Base-by-base conservation (phyloP, 2,113 vertebrate species). In the Gopherus flavomarginatus region DNA sequence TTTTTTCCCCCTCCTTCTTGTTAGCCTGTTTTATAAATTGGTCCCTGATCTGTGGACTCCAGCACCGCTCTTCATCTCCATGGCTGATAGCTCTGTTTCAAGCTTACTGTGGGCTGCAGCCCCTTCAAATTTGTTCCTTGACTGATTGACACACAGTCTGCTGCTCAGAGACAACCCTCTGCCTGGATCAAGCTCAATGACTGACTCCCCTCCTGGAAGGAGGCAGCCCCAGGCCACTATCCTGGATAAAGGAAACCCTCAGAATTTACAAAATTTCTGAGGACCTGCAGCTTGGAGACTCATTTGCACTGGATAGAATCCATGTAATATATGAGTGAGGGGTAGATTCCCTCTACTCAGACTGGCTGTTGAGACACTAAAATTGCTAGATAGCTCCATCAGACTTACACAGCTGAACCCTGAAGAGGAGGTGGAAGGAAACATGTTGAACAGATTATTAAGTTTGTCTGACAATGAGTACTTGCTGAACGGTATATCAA, bases 401-500 rank as follows among this genome's bases (percentile, higher is more conserved):
- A 90, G 91, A 93, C 6, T 86, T 94, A 29, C n/a, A 57, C 81
- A 81, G 2, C 24, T 42, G 3, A 95, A 93, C 81, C 78, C 84
- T 65, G n/a, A 95, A 96, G 91, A 96, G 50, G 94, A 96, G 90
- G 83, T 94, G 79, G 83, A 94, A 96, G 79, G 83, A 94, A 96
- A 94, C 94, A 96, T 94, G 87, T 54, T 90, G 94, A 96, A 96
- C 77, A 97, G 86, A 96, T 98, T 96, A 96, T 89, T 82, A 94
- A 42, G 38, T 52, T 90, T 92, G 81, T 95, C 95, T 96, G 95
- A 95, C 95, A 95, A 57, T 17, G 22, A 90, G 90, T 95, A 92
- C 75, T 94, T 94, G 75, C 90, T 97, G 96, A 95, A 91, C 85
- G 88, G 85, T 95, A 12, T 92, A 94, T 95, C 96, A 90, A 94